Conservation (phyloP, 2,797 vertebrate genomes). For the Amblyraja radiata region DNA sequence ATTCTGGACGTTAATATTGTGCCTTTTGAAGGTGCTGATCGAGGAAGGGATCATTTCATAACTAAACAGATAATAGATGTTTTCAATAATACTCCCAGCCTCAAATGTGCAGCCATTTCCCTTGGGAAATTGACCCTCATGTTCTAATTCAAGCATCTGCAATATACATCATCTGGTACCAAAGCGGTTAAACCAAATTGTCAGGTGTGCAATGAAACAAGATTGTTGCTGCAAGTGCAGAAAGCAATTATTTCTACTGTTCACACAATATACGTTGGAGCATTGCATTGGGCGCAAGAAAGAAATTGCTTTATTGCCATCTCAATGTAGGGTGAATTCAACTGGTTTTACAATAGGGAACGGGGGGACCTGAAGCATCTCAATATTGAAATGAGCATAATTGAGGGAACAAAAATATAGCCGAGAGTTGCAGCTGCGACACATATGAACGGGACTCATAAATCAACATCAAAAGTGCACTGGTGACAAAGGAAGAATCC, state of each 20-base stretch:
- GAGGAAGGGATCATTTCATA: background rate
- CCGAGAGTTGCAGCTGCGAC: constrained; percentile 1
- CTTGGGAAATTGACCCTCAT: background rate
- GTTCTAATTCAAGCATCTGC: background rate
- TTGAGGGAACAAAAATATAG: background rate
- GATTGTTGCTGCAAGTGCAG: background rate
- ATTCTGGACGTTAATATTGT: background rate
- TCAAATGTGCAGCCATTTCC: background rate
- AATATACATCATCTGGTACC: background rate
- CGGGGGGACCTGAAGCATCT: background rate
- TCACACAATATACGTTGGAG: background rate
- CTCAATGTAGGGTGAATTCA: background rate
- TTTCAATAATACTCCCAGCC: background rate
- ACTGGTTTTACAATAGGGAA: background rate
- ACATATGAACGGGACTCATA: background rate
- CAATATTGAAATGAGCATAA: constrained; percentile 5
- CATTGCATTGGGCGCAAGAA: background rate
- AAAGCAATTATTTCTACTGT: constrained; percentile 14
- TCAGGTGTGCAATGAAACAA: background rate
- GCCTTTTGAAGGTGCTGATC: background rate
- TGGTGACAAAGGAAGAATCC: background rate
- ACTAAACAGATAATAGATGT: background rate
- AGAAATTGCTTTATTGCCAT: background rate
- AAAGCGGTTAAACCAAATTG: background rate
- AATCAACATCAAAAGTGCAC: constrained; percentile 12